These are phyloP conservation scores for Oncorhynchus nerka DNA, from an alignment of 2,113 vertebrate genomes.

Conservation along the genomic window DNA sequence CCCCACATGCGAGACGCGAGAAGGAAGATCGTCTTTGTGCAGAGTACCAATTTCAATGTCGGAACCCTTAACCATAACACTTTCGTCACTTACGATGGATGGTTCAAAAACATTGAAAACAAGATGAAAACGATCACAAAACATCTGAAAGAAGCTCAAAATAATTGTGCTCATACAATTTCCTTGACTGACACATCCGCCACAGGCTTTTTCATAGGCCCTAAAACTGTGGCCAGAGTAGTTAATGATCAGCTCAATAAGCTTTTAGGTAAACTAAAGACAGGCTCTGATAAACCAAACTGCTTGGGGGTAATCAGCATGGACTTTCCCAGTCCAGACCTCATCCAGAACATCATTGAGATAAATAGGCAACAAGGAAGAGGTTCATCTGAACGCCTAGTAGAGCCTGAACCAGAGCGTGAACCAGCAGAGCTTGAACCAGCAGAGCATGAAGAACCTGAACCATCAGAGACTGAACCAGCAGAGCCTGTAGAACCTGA, in stretches of 20 bases:
- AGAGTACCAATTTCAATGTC: conserved; percentile 19
- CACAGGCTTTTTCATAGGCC: accelerated
- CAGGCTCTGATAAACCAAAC: not conserved
- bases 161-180: conserved; percentile 37
- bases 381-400: not conserved
- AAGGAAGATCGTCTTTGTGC: conserved; percentile 60
- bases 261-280: conserved; percentile 16
- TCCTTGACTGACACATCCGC: conserved; percentile 27
- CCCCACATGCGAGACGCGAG: conserved; percentile 50
- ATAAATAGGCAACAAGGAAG: not conserved
- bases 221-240: not conserved
- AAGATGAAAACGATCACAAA: conserved; percentile 21
- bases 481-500: too few species aligned
- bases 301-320: conserved; percentile 62
- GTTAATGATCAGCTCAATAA: conserved; percentile 40
- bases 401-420: not conserved
- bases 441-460: too few species aligned
- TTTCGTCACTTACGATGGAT: conserved; percentile 8
- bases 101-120: not conserved
- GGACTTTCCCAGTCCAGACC: conserved; percentile 50
- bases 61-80: conserved; percentile 37
- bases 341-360: conserved; percentile 47
- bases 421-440: too few species aligned
- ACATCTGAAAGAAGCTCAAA: not conserved
- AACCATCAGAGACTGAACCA: too few species aligned